A percentile compares a stretch with the other conserved stretches of the same genome.
phyloP scores from a whole-genome alignment of 2,113 vertebrate species.

The Podarcis raffonei region DNA sequence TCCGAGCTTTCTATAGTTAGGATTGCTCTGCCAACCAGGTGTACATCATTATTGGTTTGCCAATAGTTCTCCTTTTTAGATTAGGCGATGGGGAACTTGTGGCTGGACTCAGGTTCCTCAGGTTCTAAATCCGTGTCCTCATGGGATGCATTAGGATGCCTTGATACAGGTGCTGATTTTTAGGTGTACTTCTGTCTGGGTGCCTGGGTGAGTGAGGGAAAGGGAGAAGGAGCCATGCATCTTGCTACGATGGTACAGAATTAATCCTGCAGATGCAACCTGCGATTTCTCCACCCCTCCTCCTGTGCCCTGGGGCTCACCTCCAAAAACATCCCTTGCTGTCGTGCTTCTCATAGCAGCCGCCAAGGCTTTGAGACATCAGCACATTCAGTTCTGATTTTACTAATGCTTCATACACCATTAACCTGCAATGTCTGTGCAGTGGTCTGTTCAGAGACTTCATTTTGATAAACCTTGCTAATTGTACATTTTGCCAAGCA shows the following conservation, averaged over 20 bases:
- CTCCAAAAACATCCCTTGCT: slow-evolving; percentile 2
- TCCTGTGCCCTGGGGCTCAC: not conserved
- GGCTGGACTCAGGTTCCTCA: no score
- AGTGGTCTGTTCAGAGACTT: slow-evolving; percentile 6
- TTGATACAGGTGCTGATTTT: not conserved
- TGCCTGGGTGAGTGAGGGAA: not conserved
- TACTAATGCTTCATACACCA: slow-evolving; percentile 16
- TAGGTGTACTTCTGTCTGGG: not conserved
- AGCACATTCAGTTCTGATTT: slow-evolving; percentile 25
- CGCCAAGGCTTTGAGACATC: slow-evolving; percentile 21
- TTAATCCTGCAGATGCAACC: not conserved
- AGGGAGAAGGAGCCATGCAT: not conserved
- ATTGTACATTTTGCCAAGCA: slow-evolving; percentile 9
- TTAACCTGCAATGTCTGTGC: slow-evolving; percentile 28
- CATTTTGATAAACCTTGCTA: slow-evolving; percentile 22
- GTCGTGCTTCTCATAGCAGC: slow-evolving; percentile 7
- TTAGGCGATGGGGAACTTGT: not conserved
- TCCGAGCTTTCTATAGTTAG: no score
- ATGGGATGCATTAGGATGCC: not conserved
- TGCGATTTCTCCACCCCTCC: not conserved
- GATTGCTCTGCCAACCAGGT: no score
- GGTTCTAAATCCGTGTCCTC: no score
- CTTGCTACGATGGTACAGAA: not conserved
- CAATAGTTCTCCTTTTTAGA: not conserved
- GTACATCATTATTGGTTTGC: not conserved